phyloP scores from a whole-genome alignment of 1,140 invertebrate genomes.

The Euwallacea similis region DNA sequence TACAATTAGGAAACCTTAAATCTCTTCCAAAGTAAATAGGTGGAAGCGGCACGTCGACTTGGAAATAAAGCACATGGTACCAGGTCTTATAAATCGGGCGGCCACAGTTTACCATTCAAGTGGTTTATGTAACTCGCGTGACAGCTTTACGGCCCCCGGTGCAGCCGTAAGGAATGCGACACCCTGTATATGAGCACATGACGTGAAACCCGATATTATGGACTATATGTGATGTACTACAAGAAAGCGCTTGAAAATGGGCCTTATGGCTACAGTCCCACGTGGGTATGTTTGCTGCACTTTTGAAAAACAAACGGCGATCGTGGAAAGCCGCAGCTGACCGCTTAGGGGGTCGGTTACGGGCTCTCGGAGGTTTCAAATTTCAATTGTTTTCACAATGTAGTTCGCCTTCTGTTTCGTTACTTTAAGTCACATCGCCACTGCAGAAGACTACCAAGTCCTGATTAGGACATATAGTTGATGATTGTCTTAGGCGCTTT shows the following conservation, averaged over 20 bases:
- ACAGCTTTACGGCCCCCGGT: background rate
- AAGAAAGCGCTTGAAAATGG: too few species aligned
- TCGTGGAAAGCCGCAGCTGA: conserved; percentile 14
- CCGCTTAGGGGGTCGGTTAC: background rate
- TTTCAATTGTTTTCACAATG: too few species aligned
- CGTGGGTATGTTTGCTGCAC: conserved; percentile 12
- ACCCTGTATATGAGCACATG: too few species aligned
- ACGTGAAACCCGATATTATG: too few species aligned
- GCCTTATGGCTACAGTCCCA: too few species aligned
- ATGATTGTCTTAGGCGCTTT: too few species aligned
- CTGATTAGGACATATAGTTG: too few species aligned
- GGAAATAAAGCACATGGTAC: conserved; percentile 31
- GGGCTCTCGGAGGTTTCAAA: background rate
- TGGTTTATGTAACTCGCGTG: conserved; percentile 10
- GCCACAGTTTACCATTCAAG: conserved; percentile 17
- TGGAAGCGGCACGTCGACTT: conserved; percentile 4
- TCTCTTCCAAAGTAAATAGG: conserved; percentile 28
- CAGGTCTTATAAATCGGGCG: conserved; percentile 16
- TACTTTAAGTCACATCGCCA: too few species aligned
- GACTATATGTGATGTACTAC: background rate
- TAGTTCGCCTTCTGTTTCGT: too few species aligned
- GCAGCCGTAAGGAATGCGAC: too few species aligned
- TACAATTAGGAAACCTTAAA: conserved; percentile 26
- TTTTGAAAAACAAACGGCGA: conserved; percentile 19
- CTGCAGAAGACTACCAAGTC: too few species aligned